Conservation (phyloP, 2,888 invertebrate genomes). For the Artemia sinica region DNA sequence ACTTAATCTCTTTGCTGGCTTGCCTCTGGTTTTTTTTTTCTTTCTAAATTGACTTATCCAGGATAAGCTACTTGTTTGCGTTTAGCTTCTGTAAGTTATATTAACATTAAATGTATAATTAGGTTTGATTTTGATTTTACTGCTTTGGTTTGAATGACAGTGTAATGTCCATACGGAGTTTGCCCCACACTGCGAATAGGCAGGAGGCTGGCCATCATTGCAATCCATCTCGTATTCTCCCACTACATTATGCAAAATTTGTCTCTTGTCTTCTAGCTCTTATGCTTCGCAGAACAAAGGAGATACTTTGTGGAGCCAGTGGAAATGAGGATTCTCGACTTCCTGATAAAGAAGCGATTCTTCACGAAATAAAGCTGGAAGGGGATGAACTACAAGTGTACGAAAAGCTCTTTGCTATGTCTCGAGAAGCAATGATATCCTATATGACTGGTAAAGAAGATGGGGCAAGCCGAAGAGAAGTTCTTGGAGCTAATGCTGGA, state of each 20-base stretch:
- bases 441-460: constrained; percentile 31
- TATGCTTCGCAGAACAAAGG: constrained; percentile 72
- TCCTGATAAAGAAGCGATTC: constrained; percentile 42
- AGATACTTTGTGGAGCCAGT: constrained; percentile 49
- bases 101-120: no score
- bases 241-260: neutral
- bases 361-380: constrained; percentile 42
- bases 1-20: no score
- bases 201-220: no score
- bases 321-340: constrained; percentile 38
- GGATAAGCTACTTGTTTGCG: no score
- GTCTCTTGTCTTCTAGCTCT: constrained; percentile 36
- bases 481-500: neutral
- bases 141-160: no score
- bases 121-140: no score
- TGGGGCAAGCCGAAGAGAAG: constrained; percentile 25
- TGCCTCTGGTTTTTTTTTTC: no score
- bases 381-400: constrained; percentile 57
- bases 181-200: no score
- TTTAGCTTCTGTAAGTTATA: no score
- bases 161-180: no score
- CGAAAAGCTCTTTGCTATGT: constrained; percentile 41
- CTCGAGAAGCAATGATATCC: constrained; percentile 32
- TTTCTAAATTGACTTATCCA: no score
- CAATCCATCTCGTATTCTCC: no score